A percentile compares a stretch with the other conserved stretches of the same genome.
Conservation (phyloP, 2,888 invertebrate genomes). For the Tenthredo amoena region DNA sequence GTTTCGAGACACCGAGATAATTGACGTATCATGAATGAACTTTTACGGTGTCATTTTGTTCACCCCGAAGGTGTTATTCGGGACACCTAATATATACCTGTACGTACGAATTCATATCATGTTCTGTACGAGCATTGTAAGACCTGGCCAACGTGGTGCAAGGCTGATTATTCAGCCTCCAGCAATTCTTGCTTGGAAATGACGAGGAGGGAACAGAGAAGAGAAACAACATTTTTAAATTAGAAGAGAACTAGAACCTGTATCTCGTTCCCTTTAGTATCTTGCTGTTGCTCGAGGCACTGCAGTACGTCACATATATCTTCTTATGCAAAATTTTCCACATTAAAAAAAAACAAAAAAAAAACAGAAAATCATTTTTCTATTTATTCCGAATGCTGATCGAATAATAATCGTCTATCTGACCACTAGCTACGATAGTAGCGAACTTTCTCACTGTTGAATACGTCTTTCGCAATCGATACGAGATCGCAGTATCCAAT, state of each 20-base stretch:
- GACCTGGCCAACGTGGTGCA: background rate
- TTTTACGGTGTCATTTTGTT: background rate
- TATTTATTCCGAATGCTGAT: background rate
- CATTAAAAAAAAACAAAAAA: background rate
- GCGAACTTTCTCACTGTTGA: background rate
- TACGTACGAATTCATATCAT: background rate
- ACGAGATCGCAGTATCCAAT: too few relatives aligned
- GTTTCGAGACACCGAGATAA: background rate
- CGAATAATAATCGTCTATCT: background rate
- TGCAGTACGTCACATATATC: background rate
- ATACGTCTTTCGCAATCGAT: too few relatives aligned
- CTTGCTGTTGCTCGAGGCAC: conserved; percentile 12
- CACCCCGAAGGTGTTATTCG: background rate
- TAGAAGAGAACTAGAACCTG: conserved; percentile 2
- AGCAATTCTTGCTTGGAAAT: conserved; percentile 25
- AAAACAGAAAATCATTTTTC: background rate
- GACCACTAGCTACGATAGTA: background rate
- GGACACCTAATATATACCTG: background rate
- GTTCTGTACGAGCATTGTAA: conserved; percentile 5
- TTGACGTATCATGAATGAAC: background rate
- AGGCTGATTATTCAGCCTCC: conserved; percentile 33
- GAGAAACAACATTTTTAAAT: conserved; percentile 31
- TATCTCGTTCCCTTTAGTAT: conserved; percentile 11
- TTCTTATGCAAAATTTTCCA: background rate
- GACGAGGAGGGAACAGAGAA: conserved; percentile 13